Evolutionary conservation across 1,140 invertebrate species (phyloP).

Genomic region (Magallana angulata): DNA sequence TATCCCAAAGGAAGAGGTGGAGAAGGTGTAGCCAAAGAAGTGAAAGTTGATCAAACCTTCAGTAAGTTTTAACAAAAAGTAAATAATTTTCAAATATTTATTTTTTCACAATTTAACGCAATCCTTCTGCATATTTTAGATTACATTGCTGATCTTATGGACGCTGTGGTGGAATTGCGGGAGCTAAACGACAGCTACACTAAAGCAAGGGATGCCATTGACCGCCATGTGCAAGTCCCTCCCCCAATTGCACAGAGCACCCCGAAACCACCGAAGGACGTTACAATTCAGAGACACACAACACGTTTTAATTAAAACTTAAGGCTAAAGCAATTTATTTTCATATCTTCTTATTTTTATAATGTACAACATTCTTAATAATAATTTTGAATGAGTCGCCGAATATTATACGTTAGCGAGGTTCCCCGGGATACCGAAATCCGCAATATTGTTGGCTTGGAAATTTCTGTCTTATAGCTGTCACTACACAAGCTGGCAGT

Average conservation of each 20-base stretch:
- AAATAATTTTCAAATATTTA: background rate
- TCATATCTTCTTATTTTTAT: background rate
- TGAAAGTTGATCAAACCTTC: constrained; percentile 37
- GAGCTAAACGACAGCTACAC: background rate
- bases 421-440: constrained; percentile 29
- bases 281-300: background rate
- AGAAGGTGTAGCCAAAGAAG: constrained; percentile 13
- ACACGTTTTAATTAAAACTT: background rate
- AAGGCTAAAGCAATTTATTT: background rate
- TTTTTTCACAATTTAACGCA: background rate
- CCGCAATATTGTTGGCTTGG: constrained; percentile 25
- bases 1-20: constrained; percentile 31
- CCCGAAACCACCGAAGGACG: background rate
- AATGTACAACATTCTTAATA: too few relatives aligned
- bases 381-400: background rate
- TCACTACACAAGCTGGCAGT: constrained; percentile 53
- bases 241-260: background rate
- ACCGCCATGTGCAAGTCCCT: background rate
- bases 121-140: constrained; percentile 1
- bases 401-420: background rate
- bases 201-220: background rate
- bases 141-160: constrained; percentile 38
- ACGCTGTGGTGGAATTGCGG: background rate
- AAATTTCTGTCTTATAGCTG: constrained; percentile 42
- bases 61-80: background rate